Conservation (phyloP, 2,113 vertebrate species). For the Puffinus mauretanicus region DNA sequence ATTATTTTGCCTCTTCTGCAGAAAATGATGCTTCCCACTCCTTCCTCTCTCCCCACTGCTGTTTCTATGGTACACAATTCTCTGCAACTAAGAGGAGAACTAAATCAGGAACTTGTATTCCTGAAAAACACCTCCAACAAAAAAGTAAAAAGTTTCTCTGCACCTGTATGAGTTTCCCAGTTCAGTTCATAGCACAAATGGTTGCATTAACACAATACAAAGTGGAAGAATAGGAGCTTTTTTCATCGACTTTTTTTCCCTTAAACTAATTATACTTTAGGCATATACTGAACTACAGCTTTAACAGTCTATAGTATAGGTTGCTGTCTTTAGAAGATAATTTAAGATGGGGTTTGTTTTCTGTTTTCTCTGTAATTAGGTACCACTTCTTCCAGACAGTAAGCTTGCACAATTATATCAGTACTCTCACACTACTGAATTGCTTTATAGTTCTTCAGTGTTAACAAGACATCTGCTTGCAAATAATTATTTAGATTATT, state of each 20-base stretch:
- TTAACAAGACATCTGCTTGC: background rate
- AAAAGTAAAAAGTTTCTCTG: background rate
- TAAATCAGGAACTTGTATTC: background rate
- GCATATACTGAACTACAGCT: background rate
- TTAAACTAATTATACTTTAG: background rate
- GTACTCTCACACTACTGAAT: background rate
- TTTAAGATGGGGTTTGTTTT: background rate
- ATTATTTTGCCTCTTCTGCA: background rate
- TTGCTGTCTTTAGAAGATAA: background rate
- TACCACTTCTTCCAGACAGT: background rate
- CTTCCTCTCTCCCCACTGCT: background rate
- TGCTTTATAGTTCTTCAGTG: background rate
- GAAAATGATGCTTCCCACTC: background rate
- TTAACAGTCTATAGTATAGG: background rate
- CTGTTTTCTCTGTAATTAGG: background rate
- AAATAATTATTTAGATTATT: conserved; percentile 1
- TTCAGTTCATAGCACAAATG: background rate
- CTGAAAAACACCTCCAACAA: background rate
- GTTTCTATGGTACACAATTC: rapidly evolving
- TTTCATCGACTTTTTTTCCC: background rate
- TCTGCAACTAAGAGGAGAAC: background rate
- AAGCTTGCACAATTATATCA: background rate
- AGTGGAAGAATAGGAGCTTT: background rate
- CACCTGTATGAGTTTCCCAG: background rate
- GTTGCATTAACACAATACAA: background rate